Evolutionary conservation across 1,140 invertebrate genomes (phyloP).

Genomic region (Papilio polytes): DNA sequence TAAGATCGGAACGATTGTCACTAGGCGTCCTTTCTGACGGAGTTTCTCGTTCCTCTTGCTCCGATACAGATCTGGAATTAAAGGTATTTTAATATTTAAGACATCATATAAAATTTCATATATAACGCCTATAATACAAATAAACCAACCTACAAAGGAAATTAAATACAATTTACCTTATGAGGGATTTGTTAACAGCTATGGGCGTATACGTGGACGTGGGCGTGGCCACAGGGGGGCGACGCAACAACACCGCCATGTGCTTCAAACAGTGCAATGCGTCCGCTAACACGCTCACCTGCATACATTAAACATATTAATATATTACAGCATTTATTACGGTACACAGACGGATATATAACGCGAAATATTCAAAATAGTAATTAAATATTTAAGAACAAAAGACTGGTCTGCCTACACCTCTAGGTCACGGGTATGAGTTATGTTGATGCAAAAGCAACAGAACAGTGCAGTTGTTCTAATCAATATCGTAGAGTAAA

Average conservation of each 20-base stretch:
- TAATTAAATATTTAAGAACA: too few relatives aligned
- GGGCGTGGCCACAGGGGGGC: conserved; percentile 6
- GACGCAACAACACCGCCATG: conserved; percentile 50
- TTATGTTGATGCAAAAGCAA: too few relatives aligned
- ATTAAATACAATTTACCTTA: conserved; percentile 35
- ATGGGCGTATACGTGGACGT: not conserved
- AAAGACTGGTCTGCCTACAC: too few relatives aligned
- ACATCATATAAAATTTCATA: too few relatives aligned
- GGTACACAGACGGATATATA: too few relatives aligned
- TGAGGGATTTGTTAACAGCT: conserved; percentile 32
- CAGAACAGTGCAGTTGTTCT: too few relatives aligned
- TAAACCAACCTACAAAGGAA: too few relatives aligned
- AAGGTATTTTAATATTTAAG: not conserved
- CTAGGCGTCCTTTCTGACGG: conserved; percentile 57
- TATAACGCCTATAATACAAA: too few relatives aligned
- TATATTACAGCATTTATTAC: not conserved
- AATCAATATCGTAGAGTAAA: not conserved
- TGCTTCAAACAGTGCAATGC: conserved; percentile 65
- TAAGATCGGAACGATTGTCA: conserved; percentile 62
- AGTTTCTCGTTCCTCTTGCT: conserved; percentile 52
- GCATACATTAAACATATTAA: conserved; percentile 23
- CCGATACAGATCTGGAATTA: conserved; percentile 57
- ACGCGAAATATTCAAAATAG: too few relatives aligned
- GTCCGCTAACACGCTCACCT: conserved; percentile 57
- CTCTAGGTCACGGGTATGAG: too few relatives aligned